phyloP scores from a whole-genome alignment of 2,113 vertebrate genomes.

The Opisthocomus hoazin region DNA sequence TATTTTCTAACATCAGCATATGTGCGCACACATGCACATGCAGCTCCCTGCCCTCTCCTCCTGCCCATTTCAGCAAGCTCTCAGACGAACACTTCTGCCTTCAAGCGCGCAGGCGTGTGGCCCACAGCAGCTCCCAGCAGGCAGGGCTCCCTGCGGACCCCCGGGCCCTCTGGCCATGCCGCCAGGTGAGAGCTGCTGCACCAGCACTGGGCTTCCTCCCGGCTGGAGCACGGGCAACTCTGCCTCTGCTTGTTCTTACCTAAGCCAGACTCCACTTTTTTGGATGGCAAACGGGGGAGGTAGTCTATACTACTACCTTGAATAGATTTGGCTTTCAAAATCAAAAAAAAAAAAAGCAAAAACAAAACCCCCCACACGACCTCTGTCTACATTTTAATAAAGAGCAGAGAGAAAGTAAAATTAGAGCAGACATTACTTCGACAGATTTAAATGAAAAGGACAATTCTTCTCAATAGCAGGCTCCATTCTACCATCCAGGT shows the following conservation, averaged over 20 bases:
- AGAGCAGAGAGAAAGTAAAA: background rate
- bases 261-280: background rate
- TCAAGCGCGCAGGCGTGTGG: rapidly evolving
- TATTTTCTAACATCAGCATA: background rate
- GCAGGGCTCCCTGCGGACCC: background rate
- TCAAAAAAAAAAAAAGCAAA: background rate
- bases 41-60: background rate
- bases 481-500: background rate
- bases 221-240: rapidly evolving
- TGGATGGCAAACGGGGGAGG: background rate
- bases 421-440: background rate
- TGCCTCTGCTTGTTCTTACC: background rate
- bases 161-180: background rate
- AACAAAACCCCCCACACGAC: background rate
- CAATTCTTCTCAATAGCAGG: background rate
- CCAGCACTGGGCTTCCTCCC: background rate
- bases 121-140: rapidly evolving
- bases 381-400: background rate
- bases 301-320: background rate
- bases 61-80: background rate
- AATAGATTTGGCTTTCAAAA: background rate
- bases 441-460: background rate
- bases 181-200: background rate
- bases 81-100: background rate
- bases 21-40: background rate